Base-by-base conservation (phyloP, 1,140 invertebrate genomes). In the Delia radicum region DNA sequence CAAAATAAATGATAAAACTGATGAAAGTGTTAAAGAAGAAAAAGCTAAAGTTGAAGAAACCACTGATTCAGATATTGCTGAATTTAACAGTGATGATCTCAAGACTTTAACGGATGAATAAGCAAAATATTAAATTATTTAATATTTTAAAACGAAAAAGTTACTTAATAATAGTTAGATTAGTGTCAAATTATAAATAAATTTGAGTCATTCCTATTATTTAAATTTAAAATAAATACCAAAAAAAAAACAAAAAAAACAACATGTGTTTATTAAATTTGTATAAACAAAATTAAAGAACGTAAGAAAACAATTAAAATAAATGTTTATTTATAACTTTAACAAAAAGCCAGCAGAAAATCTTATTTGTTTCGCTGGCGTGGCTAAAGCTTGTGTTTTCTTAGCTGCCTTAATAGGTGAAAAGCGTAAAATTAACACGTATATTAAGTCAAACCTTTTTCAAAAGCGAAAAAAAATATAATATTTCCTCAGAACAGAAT, bases 381-480 rank as follows among this genome's bases (percentile, higher is more conserved):
- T n/a, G n/a, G n/a, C n/a, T n/a, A n/a, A n/a, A n/a, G n/a, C n/a
- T 33, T 15, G 42, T 15, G 42, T 48, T 48, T 48, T 48, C n/a
- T 48, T 15, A 48, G 42, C 15, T 1, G 15, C 42, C 13, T 48
- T 65, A 65, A 67, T 67, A 21, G 6, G n/a, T 7, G 63, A 67
- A 67, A 67, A 67, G 63, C 63, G 28, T 67, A 29, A 67, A 67
- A 67, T 67, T 67, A 67, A 67, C 63, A 67, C 63, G 63, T 67
- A 67, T 15, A 18, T 67, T 31, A 4, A 21, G 21, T 67, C 26
- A 29, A 67, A 67, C 27, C 63, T 29, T 67, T 21, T 67, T 67
- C 27, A 31, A 31, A n/a, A 18, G 13, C 24, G 55, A n/a, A 10
- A 18, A 62, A 37, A 1, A 33, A 33, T 33, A 33, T 6, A 33